A percentile compares a stretch with the other conserved stretches of the same genome.
These are phyloP conservation scores for Synanthedon andrenaeformis DNA, from an alignment of 2,888 invertebrate genomes.

Conservation along the genomic window DNA sequence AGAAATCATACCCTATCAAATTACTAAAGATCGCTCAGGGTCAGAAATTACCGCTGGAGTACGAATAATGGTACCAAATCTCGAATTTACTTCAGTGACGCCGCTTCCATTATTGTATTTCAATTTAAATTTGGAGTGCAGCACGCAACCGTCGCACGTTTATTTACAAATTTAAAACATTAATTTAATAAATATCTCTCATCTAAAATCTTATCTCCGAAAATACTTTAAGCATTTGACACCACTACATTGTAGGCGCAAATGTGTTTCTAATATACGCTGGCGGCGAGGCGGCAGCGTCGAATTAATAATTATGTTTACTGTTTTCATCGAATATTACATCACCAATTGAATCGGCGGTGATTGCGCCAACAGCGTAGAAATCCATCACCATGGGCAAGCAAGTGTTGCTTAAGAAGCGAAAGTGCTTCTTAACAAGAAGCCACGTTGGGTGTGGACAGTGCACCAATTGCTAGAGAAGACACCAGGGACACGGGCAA, in stretches of 20 bases:
- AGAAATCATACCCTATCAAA: neutral
- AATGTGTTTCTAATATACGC: constrained; percentile 9
- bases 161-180: constrained; percentile 8
- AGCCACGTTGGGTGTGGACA: constrained; percentile 19
- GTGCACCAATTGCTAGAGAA: constrained; percentile 38
- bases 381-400: constrained; percentile 45
- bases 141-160: constrained; percentile 63
- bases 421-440: constrained; percentile 20
- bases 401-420: constrained; percentile 66
- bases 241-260: constrained; percentile 44
- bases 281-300: constrained; percentile 10
- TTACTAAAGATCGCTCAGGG: neutral
- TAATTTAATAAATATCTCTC: constrained; percentile 6
- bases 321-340: constrained; percentile 1
- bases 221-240: constrained; percentile 35
- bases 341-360: constrained; percentile 4
- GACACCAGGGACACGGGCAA: constrained; percentile 35
- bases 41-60: neutral
- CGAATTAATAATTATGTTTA: neutral
- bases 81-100: constrained; percentile 39
- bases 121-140: neutral
- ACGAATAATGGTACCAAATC: neutral
- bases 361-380: constrained; percentile 46
- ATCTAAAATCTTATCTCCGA: neutral
- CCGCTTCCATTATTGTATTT: constrained; percentile 33